phyloP scores from a whole-genome alignment of 2,113 vertebrate species.

The Brachyistius frenatus region DNA sequence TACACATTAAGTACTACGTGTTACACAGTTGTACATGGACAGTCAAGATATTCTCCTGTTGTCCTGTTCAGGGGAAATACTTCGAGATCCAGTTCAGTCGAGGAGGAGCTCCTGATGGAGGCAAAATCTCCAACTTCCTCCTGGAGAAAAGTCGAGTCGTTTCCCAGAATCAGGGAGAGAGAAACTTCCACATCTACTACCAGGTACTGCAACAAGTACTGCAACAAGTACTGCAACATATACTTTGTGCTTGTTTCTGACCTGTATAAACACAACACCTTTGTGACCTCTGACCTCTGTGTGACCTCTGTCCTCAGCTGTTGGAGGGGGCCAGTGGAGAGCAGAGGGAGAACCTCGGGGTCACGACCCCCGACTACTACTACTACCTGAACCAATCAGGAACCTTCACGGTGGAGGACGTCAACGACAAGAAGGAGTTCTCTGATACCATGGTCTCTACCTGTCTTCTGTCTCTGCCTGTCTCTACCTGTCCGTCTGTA shows the following conservation, averaged over 20 bases:
- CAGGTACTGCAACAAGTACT: slow-evolving; percentile 81
- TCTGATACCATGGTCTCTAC: slow-evolving; percentile 83
- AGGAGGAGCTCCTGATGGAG: slow-evolving; percentile 88
- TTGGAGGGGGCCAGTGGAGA: slow-evolving; percentile 79
- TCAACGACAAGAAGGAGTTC: slow-evolving; percentile 87
- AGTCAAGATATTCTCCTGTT: too few relatives aligned
- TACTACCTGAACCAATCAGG: slow-evolving; percentile 88
- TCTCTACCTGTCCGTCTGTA: not conserved
- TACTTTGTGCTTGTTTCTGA: not conserved
- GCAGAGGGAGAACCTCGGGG: slow-evolving; percentile 86
- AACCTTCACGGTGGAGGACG: slow-evolving; percentile 86
- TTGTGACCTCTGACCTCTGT: slow-evolving; percentile 19
- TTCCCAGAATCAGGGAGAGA: slow-evolving; percentile 87
- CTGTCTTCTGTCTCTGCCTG: slow-evolving; percentile 15
- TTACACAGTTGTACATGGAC: too few relatives aligned
- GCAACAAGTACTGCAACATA: not conserved
- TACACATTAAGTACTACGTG: too few relatives aligned
- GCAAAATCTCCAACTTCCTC: slow-evolving; percentile 89
- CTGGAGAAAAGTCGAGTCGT: slow-evolving; percentile 88
- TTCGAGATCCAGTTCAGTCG: slow-evolving; percentile 91
- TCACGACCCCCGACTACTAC: slow-evolving; percentile 88
- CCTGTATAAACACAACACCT: not conserved
- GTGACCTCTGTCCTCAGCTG: slow-evolving; percentile 73
- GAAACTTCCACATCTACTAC: slow-evolving; percentile 90
- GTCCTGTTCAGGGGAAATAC: slow-evolving; percentile 85